Percentiles rank a stretch among this genome's conserved stretches.
These are phyloP conservation scores for Colinus virginianus DNA, from an alignment of 2,113 vertebrate species.

Conservation along the genomic window DNA sequence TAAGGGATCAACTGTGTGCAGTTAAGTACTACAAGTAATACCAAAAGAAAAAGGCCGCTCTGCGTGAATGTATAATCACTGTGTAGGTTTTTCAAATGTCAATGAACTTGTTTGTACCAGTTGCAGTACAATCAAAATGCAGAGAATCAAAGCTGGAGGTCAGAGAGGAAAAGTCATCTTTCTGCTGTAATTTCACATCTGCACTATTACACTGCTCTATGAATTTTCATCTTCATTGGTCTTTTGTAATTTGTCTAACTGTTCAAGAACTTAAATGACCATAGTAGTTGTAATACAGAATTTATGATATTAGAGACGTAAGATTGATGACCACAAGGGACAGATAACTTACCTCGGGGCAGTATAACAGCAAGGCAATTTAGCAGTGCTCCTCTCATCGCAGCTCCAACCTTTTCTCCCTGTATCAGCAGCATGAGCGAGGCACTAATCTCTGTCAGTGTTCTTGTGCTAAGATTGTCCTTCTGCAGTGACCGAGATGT, in stretches of 20 bases:
- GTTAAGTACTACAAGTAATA: background rate
- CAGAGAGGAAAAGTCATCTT: background rate
- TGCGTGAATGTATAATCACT: background rate
- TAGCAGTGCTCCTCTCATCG: background rate
- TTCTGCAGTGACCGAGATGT: background rate
- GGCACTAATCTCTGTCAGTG: background rate
- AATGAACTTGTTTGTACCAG: background rate
- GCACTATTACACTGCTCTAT: background rate
- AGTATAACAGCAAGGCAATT: background rate
- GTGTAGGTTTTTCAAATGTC: slow-evolving; percentile 38
- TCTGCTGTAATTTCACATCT: background rate
- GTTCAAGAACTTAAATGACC: background rate
- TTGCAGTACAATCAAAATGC: background rate
- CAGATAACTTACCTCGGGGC: background rate
- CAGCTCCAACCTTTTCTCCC: background rate
- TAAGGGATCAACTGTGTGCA: background rate
- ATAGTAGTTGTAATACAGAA: background rate
- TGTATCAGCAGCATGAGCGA: background rate
- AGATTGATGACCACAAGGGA: background rate
- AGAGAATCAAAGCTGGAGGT: background rate
- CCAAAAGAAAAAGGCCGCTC: background rate
- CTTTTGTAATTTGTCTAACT: background rate
- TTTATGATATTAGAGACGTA: background rate
- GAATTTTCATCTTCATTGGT: background rate
- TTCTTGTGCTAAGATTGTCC: background rate